Evolutionary conservation across 2,797 vertebrate species (phyloP).

Genomic region (Pangasius macronema): DNA sequence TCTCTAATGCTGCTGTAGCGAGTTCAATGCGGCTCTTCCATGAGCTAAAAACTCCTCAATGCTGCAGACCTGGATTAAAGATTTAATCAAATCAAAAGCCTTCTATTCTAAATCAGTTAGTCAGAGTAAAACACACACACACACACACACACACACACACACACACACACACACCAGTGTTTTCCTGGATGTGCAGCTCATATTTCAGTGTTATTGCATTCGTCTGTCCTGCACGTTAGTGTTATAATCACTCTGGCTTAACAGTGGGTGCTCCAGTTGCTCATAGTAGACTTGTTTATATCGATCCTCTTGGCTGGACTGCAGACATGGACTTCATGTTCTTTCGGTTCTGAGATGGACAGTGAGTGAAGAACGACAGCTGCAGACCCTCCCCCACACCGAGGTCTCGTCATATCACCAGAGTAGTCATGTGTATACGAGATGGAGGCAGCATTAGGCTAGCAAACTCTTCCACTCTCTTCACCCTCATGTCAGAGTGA

Average conservation of each 20-base stretch:
- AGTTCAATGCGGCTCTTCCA: constrained; percentile 23
- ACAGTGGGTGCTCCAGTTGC: not conserved
- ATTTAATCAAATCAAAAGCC: constrained; percentile 44
- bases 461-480: not conserved
- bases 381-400: constrained; percentile 53
- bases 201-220: constrained; percentile 46
- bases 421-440: constrained; percentile 16
- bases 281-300: not conserved
- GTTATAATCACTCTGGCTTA: not conserved
- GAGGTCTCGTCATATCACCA: constrained; percentile 53
- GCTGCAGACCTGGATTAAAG: constrained; percentile 36
- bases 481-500: not conserved
- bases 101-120: constrained; percentile 32
- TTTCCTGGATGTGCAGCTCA: constrained; percentile 23
- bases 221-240: constrained; percentile 14
- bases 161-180: not conserved
- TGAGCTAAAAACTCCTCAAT: not conserved
- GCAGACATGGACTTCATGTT: constrained; percentile 38
- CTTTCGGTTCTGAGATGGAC: constrained; percentile 44
- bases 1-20: not conserved
- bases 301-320: constrained; percentile 40
- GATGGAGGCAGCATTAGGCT: not conserved
- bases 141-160: not conserved
- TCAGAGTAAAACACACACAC: not conserved
- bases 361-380: constrained; percentile 54